A percentile compares a stretch with the other conserved stretches of the same genome.
These are phyloP conservation scores for Spea multiplicata DNA, from an alignment of 2,113 vertebrate species.

Conservation along the genomic window DNA sequence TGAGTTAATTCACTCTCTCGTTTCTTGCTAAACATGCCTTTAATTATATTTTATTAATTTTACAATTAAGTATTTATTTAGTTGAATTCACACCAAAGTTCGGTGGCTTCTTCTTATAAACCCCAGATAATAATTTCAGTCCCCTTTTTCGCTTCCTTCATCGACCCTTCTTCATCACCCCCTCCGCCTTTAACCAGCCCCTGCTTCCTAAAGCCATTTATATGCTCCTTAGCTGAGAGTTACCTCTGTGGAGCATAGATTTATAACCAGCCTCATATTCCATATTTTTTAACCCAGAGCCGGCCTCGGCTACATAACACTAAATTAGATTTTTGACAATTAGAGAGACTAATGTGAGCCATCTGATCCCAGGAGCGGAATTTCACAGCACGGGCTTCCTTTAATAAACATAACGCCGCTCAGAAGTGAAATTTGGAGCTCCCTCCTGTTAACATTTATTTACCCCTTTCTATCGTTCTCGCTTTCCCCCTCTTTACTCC, in stretches of 20 bases:
- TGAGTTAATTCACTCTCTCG: no score
- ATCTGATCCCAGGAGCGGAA: slow-evolving; percentile 60
- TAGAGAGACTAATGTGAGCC: slow-evolving; percentile 65
- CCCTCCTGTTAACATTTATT: slow-evolving; percentile 30
- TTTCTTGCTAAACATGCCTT: no score
- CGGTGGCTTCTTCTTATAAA: slow-evolving; percentile 22
- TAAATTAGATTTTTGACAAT: slow-evolving; percentile 65
- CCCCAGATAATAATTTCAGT: slow-evolving; percentile 36
- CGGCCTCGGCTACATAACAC: slow-evolving; percentile 57
- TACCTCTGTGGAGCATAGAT: slow-evolving; percentile 57
- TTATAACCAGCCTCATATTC: slow-evolving; percentile 49
- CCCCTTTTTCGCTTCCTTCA: slow-evolving; percentile 27
- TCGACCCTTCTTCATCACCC: neutral
- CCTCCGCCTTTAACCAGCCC: neutral
- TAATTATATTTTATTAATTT: no score
- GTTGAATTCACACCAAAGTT: no score
- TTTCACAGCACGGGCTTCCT: slow-evolving; percentile 55
- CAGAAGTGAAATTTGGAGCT: slow-evolving; percentile 21
- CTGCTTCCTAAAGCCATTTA: slow-evolving; percentile 13
- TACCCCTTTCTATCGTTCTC: slow-evolving; percentile 38
- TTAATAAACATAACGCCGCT: slow-evolving; percentile 49
- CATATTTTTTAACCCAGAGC: slow-evolving; percentile 52
- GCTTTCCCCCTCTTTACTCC: slow-evolving; percentile 43
- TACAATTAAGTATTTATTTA: no score
- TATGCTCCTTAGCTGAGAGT: slow-evolving; percentile 59